These are phyloP conservation scores for Monoplex corrugatus DNA, from an alignment of 2,888 invertebrate genomes.

Conservation along the genomic window DNA sequence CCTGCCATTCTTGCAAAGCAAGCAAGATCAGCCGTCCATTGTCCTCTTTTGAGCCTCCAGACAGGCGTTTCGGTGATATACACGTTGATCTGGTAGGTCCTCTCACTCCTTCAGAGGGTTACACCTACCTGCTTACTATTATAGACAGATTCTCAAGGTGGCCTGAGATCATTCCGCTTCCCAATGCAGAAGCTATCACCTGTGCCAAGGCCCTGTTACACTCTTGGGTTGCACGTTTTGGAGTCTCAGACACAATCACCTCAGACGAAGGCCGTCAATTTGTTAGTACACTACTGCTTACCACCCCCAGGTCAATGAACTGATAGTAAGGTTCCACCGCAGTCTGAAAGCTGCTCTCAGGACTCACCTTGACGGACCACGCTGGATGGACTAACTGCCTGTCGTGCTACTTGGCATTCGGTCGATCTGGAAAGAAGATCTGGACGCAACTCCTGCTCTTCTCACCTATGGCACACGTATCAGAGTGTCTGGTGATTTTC, in stretches of 20 bases:
- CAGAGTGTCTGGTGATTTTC: background rate
- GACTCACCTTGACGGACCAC: background rate
- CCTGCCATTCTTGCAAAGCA: background rate
- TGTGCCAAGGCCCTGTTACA: background rate
- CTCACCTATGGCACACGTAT: background rate
- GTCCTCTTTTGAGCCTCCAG: background rate
- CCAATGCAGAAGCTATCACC: slow-evolving; percentile 3
- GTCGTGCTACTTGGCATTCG: background rate
- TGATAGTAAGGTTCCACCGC: background rate
- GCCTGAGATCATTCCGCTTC: background rate
- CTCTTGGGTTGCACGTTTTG: background rate
- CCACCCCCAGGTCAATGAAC: background rate
- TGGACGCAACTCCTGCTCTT: background rate
- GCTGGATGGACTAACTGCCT: slow-evolving; percentile 16
- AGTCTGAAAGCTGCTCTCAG: background rate
- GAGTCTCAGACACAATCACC: background rate
- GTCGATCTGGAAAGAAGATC: background rate
- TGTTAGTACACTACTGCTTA: background rate
- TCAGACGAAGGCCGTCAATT: background rate
- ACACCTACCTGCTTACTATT: background rate
- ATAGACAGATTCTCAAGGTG: background rate
- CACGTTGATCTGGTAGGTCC: background rate
- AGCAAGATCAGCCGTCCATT: background rate
- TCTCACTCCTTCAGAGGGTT: background rate
- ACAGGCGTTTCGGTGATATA: background rate